Evolutionary conservation across 2,888 invertebrate species (phyloP), one percentile per base, ranked within the genome.

Genomic region (Drepanosiphum platanoidis): DNA sequence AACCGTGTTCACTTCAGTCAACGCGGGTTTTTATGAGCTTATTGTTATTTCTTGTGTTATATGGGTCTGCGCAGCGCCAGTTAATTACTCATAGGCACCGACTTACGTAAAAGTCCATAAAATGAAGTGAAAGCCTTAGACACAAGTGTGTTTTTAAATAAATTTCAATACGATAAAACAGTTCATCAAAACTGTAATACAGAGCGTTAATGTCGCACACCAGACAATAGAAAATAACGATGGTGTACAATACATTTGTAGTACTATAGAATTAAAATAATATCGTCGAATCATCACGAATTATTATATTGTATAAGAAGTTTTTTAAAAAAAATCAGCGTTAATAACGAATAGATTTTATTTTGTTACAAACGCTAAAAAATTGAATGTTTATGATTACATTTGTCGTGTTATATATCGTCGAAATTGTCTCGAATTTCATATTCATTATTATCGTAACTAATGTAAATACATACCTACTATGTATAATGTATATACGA

Each of bases 101-200:
- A 70, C 70, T 81, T 81, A 81, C 22, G 70, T 81, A 71, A 71
- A 81, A 81, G 46, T 71, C 70, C 70, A 81, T 71, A 81, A 81
- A 71, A 70, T 52, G 27, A 70, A 81, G 80, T 81, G 70, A 71
- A 81, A 81, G 36, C 34, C 27, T 36, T 36, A 80, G 34, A 70
- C 70, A 15, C 18, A 34, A 58, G 70, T 46, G 46, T 36, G 18
- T 9, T 66, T 66, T 79, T 79, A 34, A n/a, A 42, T 7, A 32
- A 68, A 46, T 34, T 46, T 66, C 9, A 46, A 27, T 52, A 46
- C 32, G n/a, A 52, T 79, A 68, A 68, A 77, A 77, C 18, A 61
- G 58, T 77, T 61, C 22, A 77, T 77, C 30, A 36, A 61, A 27
- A 77, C 27, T 36, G 1, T 64, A n/a, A 30, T 36, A 34, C n/a